Evolutionary conservation across 2,113 vertebrate species (phyloP).

Genomic region (Circaetus cinerascens): DNA sequence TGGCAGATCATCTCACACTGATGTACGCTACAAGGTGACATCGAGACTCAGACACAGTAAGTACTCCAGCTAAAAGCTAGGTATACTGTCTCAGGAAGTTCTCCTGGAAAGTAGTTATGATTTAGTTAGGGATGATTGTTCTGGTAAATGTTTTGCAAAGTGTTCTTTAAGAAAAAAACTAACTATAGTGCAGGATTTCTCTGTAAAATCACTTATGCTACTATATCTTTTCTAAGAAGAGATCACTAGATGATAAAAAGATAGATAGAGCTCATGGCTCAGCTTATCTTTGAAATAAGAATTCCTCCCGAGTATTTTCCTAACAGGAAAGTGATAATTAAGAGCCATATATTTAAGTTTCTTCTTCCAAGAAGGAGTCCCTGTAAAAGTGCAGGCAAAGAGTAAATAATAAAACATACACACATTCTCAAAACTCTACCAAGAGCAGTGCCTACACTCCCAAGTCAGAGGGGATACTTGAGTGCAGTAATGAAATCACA

Average conservation of each 20-base stretch:
- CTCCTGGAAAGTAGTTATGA: background rate
- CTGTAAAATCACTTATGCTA: background rate
- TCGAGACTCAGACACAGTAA: accelerated
- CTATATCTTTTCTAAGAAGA: background rate
- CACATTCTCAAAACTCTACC: background rate
- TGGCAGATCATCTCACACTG: background rate
- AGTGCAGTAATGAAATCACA: background rate
- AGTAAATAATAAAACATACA: background rate
- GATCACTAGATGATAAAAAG: background rate
- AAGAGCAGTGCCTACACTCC: background rate
- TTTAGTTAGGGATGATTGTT: background rate
- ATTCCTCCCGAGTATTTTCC: background rate
- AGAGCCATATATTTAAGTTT: background rate
- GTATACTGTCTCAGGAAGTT: background rate
- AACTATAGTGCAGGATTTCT: background rate
- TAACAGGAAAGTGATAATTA: background rate
- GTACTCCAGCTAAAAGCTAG: background rate
- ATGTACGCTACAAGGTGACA: background rate
- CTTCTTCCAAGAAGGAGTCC: background rate
- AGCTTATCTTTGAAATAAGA: background rate
- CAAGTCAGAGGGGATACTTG: background rate
- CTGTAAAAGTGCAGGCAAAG: background rate
- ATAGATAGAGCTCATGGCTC: background rate
- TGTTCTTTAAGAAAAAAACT: accelerated
- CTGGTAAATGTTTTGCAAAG: background rate